Evolutionary conservation across 1,140 invertebrate genomes (phyloP).

Genomic region (Amphibalanus amphitrite): DNA sequence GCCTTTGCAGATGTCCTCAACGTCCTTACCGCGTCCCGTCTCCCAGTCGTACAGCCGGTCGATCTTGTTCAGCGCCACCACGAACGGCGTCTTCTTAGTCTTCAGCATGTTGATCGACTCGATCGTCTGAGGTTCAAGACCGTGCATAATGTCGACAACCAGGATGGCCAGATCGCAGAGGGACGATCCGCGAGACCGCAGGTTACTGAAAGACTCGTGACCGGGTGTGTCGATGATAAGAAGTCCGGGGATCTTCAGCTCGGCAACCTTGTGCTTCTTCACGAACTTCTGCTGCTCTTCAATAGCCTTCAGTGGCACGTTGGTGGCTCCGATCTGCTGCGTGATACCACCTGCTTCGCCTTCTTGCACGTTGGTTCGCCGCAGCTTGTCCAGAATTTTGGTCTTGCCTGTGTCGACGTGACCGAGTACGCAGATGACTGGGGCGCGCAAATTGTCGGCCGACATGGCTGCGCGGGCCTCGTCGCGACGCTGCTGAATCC

Average conservation of each 20-base stretch:
- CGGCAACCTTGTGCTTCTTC: constrained; percentile 43
- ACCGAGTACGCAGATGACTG: constrained; percentile 96
- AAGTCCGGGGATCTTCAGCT: constrained; percentile 83
- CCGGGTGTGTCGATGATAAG: constrained; percentile 99
- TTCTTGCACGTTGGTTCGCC: constrained; percentile 91
- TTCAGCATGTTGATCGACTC: constrained; percentile 94
- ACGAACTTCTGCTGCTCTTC: constrained; percentile 86
- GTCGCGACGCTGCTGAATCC: constrained; percentile 44
- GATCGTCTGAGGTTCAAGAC: constrained; percentile 94
- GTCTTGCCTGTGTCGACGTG: constrained; percentile 99
- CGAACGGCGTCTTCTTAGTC: constrained; percentile 86
- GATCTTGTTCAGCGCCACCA: constrained; percentile 97
- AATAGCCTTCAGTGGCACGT: constrained; percentile 94
- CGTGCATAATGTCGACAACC: constrained; percentile 99
- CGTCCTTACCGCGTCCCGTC: constrained; percentile 69
- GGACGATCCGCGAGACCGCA: constrained; percentile 89
- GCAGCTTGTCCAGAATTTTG: constrained; percentile 92
- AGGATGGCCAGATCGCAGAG: constrained; percentile 99
- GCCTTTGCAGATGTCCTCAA: constrained; percentile 68
- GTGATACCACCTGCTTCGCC: constrained; percentile 99
- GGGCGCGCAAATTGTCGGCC: constrained; percentile 66
- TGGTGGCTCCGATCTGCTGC: constrained; percentile 98
- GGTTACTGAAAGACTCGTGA: constrained; percentile 98
- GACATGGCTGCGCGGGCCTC: constrained; percentile 22
- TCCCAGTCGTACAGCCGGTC: constrained; percentile 93